A percentile compares a stretch with the other conserved stretches of the same genome.
These are phyloP conservation scores for Drosophila aldrichi DNA, from an alignment of 2,888 invertebrate species.

Conservation along the genomic window DNA sequence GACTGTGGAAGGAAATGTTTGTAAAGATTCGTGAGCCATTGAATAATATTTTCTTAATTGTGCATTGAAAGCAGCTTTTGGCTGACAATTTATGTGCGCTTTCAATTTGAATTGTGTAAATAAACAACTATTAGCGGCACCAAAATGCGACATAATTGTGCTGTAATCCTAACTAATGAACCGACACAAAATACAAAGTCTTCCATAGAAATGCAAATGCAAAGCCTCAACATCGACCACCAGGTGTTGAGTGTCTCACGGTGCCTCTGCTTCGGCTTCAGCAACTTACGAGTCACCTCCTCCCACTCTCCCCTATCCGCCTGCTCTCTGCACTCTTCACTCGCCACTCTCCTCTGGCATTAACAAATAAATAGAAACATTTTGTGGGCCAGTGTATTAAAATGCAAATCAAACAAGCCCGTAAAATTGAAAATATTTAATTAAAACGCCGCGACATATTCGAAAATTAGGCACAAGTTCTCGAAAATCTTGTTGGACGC, in stretches of 20 bases:
- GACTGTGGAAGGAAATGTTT: background rate
- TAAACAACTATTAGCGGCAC: slow-evolving; percentile 73
- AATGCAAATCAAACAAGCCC: slow-evolving; percentile 79
- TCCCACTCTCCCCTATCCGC: background rate
- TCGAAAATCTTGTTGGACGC: slow-evolving; percentile 31
- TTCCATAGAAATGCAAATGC: slow-evolving; percentile 40
- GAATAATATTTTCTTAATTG: background rate
- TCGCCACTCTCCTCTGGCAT: slow-evolving; percentile 20
- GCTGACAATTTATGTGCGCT: slow-evolving; percentile 69
- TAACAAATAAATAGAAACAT: slow-evolving; percentile 77
- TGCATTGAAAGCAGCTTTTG: slow-evolving; percentile 7
- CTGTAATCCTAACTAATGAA: slow-evolving; percentile 80
- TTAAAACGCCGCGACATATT: slow-evolving; percentile 74
- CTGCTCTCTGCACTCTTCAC: background rate
- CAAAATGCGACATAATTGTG: slow-evolving; percentile 79
- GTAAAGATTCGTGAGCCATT: background rate
- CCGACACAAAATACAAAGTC: slow-evolving; percentile 55
- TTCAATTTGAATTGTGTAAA: slow-evolving; percentile 73
- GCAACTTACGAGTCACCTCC: background rate
- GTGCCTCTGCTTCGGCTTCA: slow-evolving; percentile 14
- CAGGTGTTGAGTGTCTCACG: slow-evolving; percentile 73
- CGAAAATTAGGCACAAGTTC: slow-evolving; percentile 46
- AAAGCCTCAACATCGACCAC: slow-evolving; percentile 56
- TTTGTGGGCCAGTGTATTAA: slow-evolving; percentile 71
- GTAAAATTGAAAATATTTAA: slow-evolving; percentile 81